Evolutionary conservation across 23 tunicate genomes (phyloP), one percentile per base, ranked within the genome.

Genomic region (Diplosoma virens): DNA sequence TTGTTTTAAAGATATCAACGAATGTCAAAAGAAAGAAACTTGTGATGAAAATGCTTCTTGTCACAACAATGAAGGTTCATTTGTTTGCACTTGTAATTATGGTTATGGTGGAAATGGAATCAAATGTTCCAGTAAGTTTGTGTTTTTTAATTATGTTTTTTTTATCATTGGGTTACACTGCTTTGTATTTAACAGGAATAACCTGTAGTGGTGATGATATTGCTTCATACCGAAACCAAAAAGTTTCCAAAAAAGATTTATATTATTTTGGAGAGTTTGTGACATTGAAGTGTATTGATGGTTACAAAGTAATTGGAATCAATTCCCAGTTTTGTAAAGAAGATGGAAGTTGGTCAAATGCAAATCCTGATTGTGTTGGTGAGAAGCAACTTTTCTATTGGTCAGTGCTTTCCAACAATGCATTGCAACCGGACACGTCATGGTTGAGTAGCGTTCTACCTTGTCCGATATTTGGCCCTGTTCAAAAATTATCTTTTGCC

Each of bases 1-100:
- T n/a, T n/a, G n/a, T n/a, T n/a, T n/a, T n/a, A n/a, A n/a, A 82
- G 87, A 83, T 45, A 64, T 63, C 23, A 34, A 84, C 60, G 90
- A 84, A 59, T 84, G 90, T 32, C 7, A 14, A 7, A 33, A 6
- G 21, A 25, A 32, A 22, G 37, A 20, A 34, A 47, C 70, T 53
- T 74, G 86, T 28, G 78, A 76, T 52, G 73, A 56, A 25, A 68
- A 87, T 45, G 82, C 85, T 4, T 16, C n/a, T 26, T 87, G 94
- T 66, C 60, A 33, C 1, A 87, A 87, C 37, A 17, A 47, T 14
- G 78, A 71, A 3, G 94, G 94, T 0, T 55, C 56, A 23, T 87
- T 61, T 33, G 65, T 29, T 16, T 87, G 94, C 37, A 16, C 71
- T 1, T 87, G 94, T 58, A 76, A 73, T 1, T 61, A 54, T 11